Base-by-base conservation (phyloP, 2,888 invertebrate genomes). In the Tachina fera region DNA sequence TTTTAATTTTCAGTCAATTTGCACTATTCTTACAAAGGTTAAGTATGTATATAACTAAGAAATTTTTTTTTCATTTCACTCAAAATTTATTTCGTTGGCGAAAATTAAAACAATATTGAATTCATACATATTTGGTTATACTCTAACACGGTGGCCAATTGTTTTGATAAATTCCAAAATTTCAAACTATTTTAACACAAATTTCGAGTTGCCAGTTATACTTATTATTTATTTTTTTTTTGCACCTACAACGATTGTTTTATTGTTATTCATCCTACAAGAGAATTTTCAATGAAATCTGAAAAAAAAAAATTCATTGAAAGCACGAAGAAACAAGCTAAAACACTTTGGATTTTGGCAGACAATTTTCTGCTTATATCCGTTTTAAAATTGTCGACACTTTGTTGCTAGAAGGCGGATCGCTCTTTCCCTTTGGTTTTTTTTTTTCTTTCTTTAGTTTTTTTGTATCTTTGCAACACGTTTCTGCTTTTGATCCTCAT, bases 311-410 rank as follows among this genome's bases (percentile, higher is more conserved):
- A 5, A 47, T 45, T 51, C 72, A 74, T 53, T 68, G 75, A 81
- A 61, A 76, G 49, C 41, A 60, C 22, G 49, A 8, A 56, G 67
- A 65, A 53, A 45, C 41, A 53, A 43, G 14, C 22, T 47, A 8
- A 58, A 31, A 61, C 14, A 45, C 49, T 51, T 43, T 67, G 58
- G 60, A 60, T 60, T 71, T 60, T 43, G 51, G 53, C 70, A 77
- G 63, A 63, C 11, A 71, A 71, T 58, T 71, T 83, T 77, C 71
- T 47, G 65, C 65, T 71, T 58, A 79, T 72, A 86, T 86, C 75
- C 83, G 83, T 56, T 79, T 83, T 67, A 79, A 75, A 60, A 78
- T 31, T 65, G 9, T 65, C 76, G 71, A 75, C 83, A 76, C 75
- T 72, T 74, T 71, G 51, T 49, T 83, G 53, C 49, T 74, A 43